phyloP scores from a whole-genome alignment of 2,888 invertebrate genomes.

The Tortrix viridana region DNA sequence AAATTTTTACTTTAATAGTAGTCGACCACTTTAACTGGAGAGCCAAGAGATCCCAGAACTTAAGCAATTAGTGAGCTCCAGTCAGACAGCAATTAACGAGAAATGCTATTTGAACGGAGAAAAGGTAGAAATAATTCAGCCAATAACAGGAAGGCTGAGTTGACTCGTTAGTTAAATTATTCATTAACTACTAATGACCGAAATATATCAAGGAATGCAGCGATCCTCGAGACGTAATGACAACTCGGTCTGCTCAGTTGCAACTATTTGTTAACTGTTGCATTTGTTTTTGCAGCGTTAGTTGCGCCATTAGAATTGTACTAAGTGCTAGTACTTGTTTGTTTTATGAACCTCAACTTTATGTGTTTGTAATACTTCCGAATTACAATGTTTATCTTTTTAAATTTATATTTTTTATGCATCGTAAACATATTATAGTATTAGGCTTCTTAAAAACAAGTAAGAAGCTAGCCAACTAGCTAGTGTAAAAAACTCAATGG shows the following conservation, averaged over 20 bases:
- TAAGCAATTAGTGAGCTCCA: constrained; percentile 82
- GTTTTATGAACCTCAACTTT: too few species aligned
- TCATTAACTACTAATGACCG: constrained; percentile 77
- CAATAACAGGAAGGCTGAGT: constrained; percentile 67
- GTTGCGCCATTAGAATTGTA: background rate
- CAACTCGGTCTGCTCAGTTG: background rate
- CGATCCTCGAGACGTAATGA: constrained; percentile 33
- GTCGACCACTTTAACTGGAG: constrained; percentile 74
- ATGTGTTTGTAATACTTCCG: too few species aligned
- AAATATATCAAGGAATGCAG: constrained; percentile 60
- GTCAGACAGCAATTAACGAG: constrained; percentile 82
- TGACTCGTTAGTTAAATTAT: constrained; percentile 78
- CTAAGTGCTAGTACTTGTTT: too few species aligned
- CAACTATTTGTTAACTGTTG: constrained; percentile 6
- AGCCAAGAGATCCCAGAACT: constrained; percentile 79
- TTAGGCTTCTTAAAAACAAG: too few species aligned
- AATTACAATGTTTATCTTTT: too few species aligned
- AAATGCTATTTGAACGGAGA: constrained; percentile 78
- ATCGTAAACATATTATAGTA: too few species aligned
- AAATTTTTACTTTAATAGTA: constrained; percentile 76
- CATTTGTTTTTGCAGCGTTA: constrained; percentile 6
- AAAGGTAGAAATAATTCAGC: constrained; percentile 81
- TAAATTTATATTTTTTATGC: too few species aligned
- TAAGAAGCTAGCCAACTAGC: too few species aligned
- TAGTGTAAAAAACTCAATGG: too few species aligned